A percentile compares a stretch with the other conserved stretches of the same genome.
These are phyloP conservation scores for Pelmatolapia mariae DNA, from an alignment of 2,113 vertebrate genomes.

Conservation along the genomic window DNA sequence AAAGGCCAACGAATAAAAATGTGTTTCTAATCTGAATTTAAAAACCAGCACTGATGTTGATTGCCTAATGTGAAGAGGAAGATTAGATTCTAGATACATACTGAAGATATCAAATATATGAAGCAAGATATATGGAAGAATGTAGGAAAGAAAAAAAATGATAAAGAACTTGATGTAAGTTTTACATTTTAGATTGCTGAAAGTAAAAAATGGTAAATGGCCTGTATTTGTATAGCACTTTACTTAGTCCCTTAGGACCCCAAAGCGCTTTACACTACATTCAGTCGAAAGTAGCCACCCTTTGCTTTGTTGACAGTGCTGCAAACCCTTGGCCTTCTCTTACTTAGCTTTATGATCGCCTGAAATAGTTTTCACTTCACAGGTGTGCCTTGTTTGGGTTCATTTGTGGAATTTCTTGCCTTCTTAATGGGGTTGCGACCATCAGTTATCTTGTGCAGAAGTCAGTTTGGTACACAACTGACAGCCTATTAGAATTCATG, in stretches of 20 bases:
- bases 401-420: not conserved
- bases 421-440: not conserved
- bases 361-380: not conserved
- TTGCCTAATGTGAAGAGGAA: not conserved
- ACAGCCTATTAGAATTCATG: not conserved
- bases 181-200: no score
- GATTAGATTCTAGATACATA: not conserved
- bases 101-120: not conserved
- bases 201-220: no score
- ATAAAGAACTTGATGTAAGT: no score
- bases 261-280: no score
- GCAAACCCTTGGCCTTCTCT: not conserved
- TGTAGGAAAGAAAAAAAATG: not conserved
- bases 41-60: not conserved
- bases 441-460: not conserved
- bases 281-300: not conserved
- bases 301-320: not conserved
- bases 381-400: not conserved
- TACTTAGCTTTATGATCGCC: not conserved
- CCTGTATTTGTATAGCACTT: no score
- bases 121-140: not conserved
- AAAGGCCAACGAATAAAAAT: not conserved
- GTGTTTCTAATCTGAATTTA: fast-evolving
- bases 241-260: no score
- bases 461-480: not conserved